Evolutionary conservation across 1,140 invertebrate genomes (phyloP).

Genomic region (Hesperophylax magnus): DNA sequence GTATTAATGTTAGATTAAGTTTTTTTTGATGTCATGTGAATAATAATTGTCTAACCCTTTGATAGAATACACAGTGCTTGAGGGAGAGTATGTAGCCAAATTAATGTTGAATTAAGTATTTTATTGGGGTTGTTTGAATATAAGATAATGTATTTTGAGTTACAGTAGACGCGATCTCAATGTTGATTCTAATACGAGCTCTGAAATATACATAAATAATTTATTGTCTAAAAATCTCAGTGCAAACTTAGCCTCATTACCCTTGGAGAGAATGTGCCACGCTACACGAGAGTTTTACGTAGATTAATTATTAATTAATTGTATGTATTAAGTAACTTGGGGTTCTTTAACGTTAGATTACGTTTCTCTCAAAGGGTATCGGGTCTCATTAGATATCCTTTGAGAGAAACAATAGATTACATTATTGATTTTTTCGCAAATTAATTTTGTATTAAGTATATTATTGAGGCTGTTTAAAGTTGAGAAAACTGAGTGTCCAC

Average conservation of each 20-base stretch:
- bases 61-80: neutral
- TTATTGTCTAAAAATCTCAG: constrained; percentile 44
- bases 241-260: constrained; percentile 34
- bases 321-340: no score
- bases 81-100: neutral
- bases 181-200: constrained; percentile 54
- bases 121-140: neutral
- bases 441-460: no score
- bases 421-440: no score
- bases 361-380: no score
- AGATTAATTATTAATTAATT: no score
- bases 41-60: neutral
- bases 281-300: constrained; percentile 51
- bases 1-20: neutral
- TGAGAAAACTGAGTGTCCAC: no score
- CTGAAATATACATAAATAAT: constrained; percentile 55
- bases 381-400: no score
- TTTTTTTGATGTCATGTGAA: neutral
- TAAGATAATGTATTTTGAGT: no score
- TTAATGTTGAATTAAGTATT: neutral
- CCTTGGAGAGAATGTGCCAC: constrained; percentile 39
- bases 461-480: no score
- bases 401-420: no score
- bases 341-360: no score
- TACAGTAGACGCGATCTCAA: constrained; percentile 51